Percentiles rank a stretch among this genome's conserved stretches.
phyloP scores from a whole-genome alignment of 2,797 vertebrate species.

The Alauda arvensis region DNA sequence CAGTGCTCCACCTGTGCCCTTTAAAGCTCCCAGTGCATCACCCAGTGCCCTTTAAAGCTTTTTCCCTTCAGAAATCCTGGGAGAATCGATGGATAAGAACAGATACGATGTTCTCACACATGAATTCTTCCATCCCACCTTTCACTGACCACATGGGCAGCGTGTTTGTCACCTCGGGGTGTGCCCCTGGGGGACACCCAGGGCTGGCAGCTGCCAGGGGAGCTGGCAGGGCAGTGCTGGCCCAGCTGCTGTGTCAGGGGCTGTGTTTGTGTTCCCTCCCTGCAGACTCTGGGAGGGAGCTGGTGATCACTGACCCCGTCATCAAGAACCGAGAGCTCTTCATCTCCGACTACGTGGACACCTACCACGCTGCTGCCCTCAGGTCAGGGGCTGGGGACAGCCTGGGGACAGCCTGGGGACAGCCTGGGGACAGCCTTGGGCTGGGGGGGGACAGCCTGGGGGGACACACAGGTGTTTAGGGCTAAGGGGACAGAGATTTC shows the following conservation, averaged over 20 bases:
- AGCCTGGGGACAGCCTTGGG: neutral
- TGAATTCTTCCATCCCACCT: rapidly evolving
- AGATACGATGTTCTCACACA: rapidly evolving
- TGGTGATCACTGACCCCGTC: constrained; percentile 96
- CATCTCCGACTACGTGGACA: constrained; percentile 98
- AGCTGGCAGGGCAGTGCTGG: no score
- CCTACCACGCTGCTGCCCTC: constrained; percentile 96
- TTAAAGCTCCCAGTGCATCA: no score
- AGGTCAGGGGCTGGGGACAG: constrained; percentile 74
- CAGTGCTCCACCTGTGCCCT: neutral
- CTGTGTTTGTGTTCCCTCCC: neutral
- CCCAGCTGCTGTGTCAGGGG: neutral
- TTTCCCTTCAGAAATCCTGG: neutral
- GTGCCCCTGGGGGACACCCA: no score
- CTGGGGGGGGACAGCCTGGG: no score
- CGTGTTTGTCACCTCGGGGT: neutral
- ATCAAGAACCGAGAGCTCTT: constrained; percentile 98
- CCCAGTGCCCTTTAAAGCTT: neutral
- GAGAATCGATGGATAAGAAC: rapidly evolving
- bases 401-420: neutral
- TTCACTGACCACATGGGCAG: rapidly evolving
- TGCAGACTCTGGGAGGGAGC: constrained; percentile 93
- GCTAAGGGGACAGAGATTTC: no score
- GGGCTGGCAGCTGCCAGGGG: neutral
- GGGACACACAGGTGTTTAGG: no score